Conservation (phyloP, 2,797 vertebrate species). For the Scleropages formosus region DNA sequence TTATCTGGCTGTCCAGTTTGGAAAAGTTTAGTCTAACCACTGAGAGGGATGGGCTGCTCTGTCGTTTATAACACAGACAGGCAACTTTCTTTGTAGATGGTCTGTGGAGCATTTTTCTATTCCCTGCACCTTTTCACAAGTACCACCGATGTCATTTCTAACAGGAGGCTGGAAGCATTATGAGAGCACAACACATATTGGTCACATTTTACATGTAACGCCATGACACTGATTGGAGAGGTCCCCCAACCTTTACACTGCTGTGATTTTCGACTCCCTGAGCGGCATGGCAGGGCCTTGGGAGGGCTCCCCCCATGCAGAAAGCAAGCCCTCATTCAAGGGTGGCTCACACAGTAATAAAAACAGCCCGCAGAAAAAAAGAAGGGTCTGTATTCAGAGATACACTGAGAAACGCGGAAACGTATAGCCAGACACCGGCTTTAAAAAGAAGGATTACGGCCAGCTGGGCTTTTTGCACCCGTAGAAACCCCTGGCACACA, state of each 20-base stretch:
- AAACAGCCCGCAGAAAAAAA: neutral
- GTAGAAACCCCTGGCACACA: slow-evolving; percentile 25
- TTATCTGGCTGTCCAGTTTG: neutral
- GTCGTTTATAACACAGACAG: neutral
- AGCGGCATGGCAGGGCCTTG: neutral
- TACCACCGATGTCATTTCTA: neutral
- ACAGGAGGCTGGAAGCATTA: slow-evolving; percentile 1
- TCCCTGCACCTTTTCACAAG: neutral
- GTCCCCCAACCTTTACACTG: neutral
- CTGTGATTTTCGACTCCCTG: neutral
- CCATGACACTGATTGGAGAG: neutral
- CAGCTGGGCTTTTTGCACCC: slow-evolving; percentile 19
- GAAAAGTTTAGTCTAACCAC: neutral
- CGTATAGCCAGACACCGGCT: slow-evolving; percentile 17
- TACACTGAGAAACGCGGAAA: slow-evolving; percentile 9
- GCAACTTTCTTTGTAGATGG: neutral
- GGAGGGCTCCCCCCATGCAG: neutral
- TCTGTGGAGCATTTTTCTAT: neutral
- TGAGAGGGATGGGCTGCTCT: neutral
- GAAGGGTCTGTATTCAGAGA: slow-evolving; percentile 2
- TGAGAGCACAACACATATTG: slow-evolving; percentile 1
- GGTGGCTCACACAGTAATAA: slow-evolving; percentile 6
- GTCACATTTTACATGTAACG: neutral
- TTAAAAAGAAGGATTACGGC: slow-evolving; percentile 1
- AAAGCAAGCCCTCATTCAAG: slow-evolving; percentile 10